These are phyloP conservation scores for Neuroterus valhalla DNA, from an alignment of 1,140 invertebrate species.

Conservation along the genomic window DNA sequence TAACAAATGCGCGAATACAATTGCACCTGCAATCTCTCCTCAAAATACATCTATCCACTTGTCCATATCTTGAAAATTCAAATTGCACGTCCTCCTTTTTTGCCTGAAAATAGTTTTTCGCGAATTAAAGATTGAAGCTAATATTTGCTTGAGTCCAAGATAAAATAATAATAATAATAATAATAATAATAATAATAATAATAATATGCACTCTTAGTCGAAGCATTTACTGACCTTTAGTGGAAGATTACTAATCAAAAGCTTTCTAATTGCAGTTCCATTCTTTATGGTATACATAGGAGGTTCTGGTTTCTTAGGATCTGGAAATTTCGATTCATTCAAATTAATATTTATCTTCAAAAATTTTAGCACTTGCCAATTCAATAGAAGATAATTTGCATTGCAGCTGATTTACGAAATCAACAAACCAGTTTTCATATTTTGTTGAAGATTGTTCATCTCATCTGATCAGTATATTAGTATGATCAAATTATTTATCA, in stretches of 20 bases:
- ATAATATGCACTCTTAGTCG: not conserved
- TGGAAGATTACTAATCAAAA: not conserved
- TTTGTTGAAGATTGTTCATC: no score
- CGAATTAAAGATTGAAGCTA: no score
- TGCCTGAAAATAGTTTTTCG: not conserved
- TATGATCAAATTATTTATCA: no score
- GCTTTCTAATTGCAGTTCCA: conserved; percentile 3
- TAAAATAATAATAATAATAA: no score
- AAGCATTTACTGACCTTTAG: not conserved
- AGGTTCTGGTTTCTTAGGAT: not conserved
- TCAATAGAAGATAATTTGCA: no score
- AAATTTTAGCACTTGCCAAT: not conserved
- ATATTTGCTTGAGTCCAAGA: no score
- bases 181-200: no score
- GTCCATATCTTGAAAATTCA: conserved; percentile 8
- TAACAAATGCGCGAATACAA: not conserved
- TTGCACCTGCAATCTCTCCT: not conserved
- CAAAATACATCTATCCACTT: conserved; percentile 3
- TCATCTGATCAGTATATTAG: no score
- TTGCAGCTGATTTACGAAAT: no score
- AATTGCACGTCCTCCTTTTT: conserved; percentile 1
- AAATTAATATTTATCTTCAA: not conserved
- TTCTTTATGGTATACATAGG: not conserved
- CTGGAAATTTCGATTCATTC: not conserved
- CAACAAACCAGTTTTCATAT: no score